Percentiles rank a stretch among this genome's conserved stretches.
phyloP scores from a whole-genome alignment of 2,888 invertebrate species.

The Aspidiotus destructor region DNA sequence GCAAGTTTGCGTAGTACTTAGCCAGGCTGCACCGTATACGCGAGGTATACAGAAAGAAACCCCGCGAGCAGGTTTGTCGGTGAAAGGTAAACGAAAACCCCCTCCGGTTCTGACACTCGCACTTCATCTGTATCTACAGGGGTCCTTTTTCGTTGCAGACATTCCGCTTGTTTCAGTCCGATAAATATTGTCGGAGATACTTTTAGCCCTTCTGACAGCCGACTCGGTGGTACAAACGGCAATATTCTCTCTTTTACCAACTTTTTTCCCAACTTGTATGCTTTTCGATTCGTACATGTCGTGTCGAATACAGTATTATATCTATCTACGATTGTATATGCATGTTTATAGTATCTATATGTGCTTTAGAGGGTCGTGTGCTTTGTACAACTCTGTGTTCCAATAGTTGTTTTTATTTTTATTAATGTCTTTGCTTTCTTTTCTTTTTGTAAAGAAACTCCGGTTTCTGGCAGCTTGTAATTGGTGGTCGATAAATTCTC shows the following conservation, averaged over 20 bases:
- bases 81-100: constrained; percentile 33
- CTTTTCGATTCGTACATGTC: constrained; percentile 1
- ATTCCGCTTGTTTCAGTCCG: constrained; percentile 32
- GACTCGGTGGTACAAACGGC: constrained; percentile 26
- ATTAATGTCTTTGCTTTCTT: constrained; percentile 23
- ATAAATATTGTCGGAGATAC: constrained; percentile 32
- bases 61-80: constrained; percentile 32
- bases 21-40: too few species aligned
- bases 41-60: constrained; percentile 16
- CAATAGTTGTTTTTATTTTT: constrained; percentile 22
- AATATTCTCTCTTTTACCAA: constrained; percentile 16
- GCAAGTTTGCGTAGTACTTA: constrained; percentile 16
- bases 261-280: background rate
- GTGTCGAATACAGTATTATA: background rate
- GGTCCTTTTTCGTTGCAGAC: constrained; percentile 33
- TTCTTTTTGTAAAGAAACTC: constrained; percentile 15
- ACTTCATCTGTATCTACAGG: constrained; percentile 31
- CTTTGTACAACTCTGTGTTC: too few species aligned
- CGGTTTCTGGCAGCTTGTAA: constrained; percentile 31
- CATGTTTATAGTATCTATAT: constrained; percentile 1
- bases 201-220: constrained; percentile 31
- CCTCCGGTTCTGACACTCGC: constrained; percentile 33
- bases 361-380: background rate
- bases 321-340: constrained; percentile 1
- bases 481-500: constrained; percentile 32